Evolutionary conservation across 2,797 vertebrate genomes (phyloP), one percentile per base, ranked within the genome.

Genomic region (Dicrostonyx torquatus): DNA sequence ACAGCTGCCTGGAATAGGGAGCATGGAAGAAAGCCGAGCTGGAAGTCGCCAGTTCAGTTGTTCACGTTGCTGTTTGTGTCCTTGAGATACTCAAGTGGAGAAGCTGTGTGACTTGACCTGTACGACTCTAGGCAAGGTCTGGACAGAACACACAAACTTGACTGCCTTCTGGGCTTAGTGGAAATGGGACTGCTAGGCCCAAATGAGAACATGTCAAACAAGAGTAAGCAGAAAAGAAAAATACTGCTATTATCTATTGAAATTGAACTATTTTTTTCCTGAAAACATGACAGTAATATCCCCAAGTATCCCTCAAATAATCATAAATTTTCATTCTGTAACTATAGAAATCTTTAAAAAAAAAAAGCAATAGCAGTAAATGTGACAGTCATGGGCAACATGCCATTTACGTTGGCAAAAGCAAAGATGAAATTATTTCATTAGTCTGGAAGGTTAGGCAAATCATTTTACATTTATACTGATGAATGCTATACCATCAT

Each of bases 301-400:
- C 85, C 45, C 89, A 29, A 40, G 13, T 66, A 22, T 95, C 87
- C 93, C 78, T 37, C 95, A 91, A 85, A 37, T 77, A 9, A 62
- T 66, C 14, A 9, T 72, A 24, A 53, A 6, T 72, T 90, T 95
- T 50, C 26, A 84, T 85, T 34, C 31, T 55, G 5, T 70, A 10
- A 84, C 37, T 89, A 13, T 85, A 68, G 55, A 31, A 85, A 29
- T 82, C 24, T 40, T 94, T 5, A 64, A n/a, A 94, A 92, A 77
- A 45, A 90, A 66, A 92, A 93, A 73, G 37, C 86, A 87, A 62
- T 76, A 89, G 11, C 62, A 13, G 26, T 14, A 93, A 94, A 37
- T 91, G 45, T 78, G 37, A 70, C 86, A 66, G 37, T 43, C 20
- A 24, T 37, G 79, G 43, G 82, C 2, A 13, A 22, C 17, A 22